Conservation (phyloP, 64 coral and sea anemone genomes). For the Actinia tenebrosa region DNA sequence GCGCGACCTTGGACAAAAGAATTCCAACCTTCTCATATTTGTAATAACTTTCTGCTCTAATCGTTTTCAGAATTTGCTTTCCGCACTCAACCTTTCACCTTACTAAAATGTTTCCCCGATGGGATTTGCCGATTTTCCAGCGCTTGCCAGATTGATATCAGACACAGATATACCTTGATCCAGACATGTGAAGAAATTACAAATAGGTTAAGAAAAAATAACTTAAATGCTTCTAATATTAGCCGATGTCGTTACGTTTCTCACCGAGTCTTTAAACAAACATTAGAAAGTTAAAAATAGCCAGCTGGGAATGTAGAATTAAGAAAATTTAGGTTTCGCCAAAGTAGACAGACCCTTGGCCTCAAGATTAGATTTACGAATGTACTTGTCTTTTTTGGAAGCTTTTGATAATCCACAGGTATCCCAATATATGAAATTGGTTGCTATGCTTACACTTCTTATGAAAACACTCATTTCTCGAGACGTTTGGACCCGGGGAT, state of each 20-base stretch:
- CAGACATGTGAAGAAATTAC: not conserved
- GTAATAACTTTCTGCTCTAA: not conserved
- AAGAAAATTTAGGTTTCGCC: not conserved
- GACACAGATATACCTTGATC: not conserved
- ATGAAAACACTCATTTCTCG: not conserved
- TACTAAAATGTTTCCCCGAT: not conserved
- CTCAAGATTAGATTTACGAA: not conserved
- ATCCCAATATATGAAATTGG: not conserved
- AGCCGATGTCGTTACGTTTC: not conserved
- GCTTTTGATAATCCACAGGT: not conserved
- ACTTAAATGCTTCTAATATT: constrained; percentile 10
- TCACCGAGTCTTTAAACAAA: not conserved
- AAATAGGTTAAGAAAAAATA: not conserved
- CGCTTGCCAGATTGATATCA: constrained; percentile 5
- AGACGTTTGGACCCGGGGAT: too few relatives aligned
- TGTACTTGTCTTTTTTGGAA: not conserved
- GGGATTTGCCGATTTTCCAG: not conserved
- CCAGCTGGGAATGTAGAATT: not conserved
- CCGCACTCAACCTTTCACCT: not conserved
- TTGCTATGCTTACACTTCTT: not conserved
- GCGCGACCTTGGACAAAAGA: not conserved
- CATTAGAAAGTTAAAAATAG: constrained; percentile 3
- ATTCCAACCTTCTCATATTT: not conserved
- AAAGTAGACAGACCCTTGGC: not conserved
- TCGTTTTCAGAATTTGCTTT: not conserved